These are phyloP conservation scores for Ifrita kowaldi DNA, from an alignment of 2,113 vertebrate species.

Conservation along the genomic window DNA sequence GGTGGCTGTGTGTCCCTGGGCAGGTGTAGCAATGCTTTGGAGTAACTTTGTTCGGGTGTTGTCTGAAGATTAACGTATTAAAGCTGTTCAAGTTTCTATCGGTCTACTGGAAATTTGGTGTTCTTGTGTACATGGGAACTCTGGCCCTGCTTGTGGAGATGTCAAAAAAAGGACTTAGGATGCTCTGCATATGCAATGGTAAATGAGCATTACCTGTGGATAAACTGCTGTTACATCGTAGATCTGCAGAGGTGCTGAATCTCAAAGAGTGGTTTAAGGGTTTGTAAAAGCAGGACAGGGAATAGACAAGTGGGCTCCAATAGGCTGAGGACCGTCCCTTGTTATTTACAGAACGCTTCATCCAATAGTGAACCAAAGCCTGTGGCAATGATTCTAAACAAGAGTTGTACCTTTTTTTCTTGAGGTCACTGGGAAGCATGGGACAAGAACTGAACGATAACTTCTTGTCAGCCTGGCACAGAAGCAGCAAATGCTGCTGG, in stretches of 20 bases:
- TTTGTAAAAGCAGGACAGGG: neutral
- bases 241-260: no score
- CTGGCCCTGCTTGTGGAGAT: neutral
- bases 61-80: neutral
- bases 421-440: constrained; percentile 75
- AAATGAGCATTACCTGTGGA: neutral
- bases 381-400: neutral
- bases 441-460: constrained; percentile 80
- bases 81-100: neutral
- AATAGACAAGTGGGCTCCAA: rapidly evolving
- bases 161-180: neutral
- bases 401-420: constrained; percentile 48
- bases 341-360: neutral
- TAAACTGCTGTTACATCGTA: rapidly evolving
- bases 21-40: no score
- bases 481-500: constrained; percentile 78
- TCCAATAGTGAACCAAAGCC: neutral
- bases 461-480: constrained; percentile 78
- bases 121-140: neutral
- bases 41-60: neutral
- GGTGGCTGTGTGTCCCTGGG: no score
- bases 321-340: neutral
- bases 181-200: rapidly evolving
- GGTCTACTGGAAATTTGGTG: neutral
- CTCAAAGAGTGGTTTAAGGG: no score